Evolutionary conservation across 2,113 vertebrate species (phyloP).

Genomic region (Egretta garzetta): DNA sequence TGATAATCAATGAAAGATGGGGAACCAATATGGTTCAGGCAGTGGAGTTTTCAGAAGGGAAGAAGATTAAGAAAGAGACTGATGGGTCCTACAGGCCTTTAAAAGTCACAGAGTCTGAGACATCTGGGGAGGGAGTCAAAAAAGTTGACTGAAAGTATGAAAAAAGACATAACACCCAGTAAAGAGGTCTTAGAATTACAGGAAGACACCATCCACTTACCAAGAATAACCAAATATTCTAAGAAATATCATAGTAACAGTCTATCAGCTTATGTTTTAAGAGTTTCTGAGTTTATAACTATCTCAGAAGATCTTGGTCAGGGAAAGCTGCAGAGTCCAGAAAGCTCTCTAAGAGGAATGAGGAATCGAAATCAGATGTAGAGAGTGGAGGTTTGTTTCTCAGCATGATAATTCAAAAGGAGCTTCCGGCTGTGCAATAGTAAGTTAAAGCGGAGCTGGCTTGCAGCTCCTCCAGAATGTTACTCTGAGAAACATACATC

Average conservation of each 20-base stretch:
- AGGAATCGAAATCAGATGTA: neutral
- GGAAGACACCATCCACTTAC: neutral
- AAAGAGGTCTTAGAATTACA: neutral
- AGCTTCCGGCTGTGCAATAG: neutral
- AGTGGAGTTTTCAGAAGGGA: neutral
- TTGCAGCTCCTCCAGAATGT: neutral
- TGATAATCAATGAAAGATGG: neutral
- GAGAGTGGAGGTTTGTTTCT: neutral
- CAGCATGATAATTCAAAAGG: neutral
- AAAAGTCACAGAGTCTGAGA: neutral
- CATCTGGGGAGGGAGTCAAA: neutral
- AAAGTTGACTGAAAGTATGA: neutral
- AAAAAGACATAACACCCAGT: neutral
- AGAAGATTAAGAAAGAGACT: neutral
- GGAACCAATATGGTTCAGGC: rapidly evolving
- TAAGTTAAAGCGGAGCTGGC: neutral
- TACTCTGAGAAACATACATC: neutral
- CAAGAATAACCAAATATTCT: neutral
- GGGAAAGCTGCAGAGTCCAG: neutral
- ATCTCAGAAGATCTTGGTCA: neutral
- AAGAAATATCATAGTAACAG: neutral
- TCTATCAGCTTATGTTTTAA: neutral
- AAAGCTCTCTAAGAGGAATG: neutral
- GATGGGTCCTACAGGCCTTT: neutral
- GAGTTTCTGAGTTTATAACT: neutral